Base-by-base conservation (phyloP, 2,888 invertebrate species). In the Chloromyia formosa region DNA sequence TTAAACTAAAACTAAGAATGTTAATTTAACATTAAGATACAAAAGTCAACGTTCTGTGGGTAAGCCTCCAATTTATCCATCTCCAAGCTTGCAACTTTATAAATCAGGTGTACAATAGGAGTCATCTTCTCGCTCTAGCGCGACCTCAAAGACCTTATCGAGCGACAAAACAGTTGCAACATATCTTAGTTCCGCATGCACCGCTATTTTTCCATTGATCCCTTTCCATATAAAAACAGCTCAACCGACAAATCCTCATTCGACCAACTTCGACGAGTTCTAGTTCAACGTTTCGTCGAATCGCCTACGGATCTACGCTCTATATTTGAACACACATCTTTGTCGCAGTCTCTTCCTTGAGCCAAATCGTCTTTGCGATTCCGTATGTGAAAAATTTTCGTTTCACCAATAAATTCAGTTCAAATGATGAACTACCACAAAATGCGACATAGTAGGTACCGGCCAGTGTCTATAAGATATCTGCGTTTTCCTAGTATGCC, bases 91-190 rank as follows among this genome's bases (percentile, higher is more conserved):
- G 27, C 12, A 23, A 61, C 14, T 61, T 49, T 53, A 58, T 40
- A 71, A 71, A 58, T 71, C 71, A 71, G 56, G 71, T 71, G 71
- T 12, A 40, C 14, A 64, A 7, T 40, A 64, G 12, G 27, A 35
- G 7, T 4, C 2, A 7, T 7, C 27, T 35, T 35, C 7, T 35
- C 27, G 2, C 27, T 35, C 56, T 22, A 22, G 4, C 27, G n/a
- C 16, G 62, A 35, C 40, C 62, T 40, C 35, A 62, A 4, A 35
- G 12, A 14, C 62, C 62, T 40, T 62, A 16, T 40, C 62, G n/a
- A 49, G 66, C n/a, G 40, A 40, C 40, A 42, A 16, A 42, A 49
- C 66, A 16, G 12, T 18, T 20, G 16, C 18, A 22, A 58, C 5
- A 4, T 22, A 18, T 22, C 20, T 58, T 18, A 22, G 5, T 22